A percentile compares a stretch with the other conserved stretches of the same genome.
Conservation (phyloP, 2,113 vertebrate genomes). For the Pampusana beccarii region DNA sequence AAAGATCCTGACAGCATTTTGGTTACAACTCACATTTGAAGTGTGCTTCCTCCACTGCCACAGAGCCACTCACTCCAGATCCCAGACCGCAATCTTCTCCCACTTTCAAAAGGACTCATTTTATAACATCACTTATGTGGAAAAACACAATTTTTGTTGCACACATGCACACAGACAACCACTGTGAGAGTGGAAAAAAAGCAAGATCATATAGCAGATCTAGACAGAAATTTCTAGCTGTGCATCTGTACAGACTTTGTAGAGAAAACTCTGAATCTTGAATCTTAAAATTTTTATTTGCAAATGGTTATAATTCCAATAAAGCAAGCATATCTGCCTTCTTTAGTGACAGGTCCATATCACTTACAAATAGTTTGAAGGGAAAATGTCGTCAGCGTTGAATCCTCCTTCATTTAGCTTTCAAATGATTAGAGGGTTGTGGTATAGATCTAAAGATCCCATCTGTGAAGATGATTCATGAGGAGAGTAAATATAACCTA, state of each 20-base stretch:
- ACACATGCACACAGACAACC: rapidly evolving
- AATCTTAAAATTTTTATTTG: not conserved
- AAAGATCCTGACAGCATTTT: not conserved
- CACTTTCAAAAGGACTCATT: not conserved
- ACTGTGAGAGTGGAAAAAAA: rapidly evolving
- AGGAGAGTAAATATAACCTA: not conserved
- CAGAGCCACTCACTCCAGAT: not conserved
- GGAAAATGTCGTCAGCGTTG: not conserved
- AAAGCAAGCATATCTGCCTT: not conserved
- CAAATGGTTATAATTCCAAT: not conserved
- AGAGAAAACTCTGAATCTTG: not conserved
- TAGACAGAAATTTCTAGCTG: not conserved
- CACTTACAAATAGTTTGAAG: not conserved
- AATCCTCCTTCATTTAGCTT: not conserved
- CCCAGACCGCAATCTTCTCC: not conserved
- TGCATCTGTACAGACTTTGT: not conserved
- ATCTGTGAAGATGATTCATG: not conserved
- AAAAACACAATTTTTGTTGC: not conserved
- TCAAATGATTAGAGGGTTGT: not conserved
- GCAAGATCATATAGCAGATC: not conserved
- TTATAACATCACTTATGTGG: not conserved
- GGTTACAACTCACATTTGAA: not conserved
- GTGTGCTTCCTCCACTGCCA: not conserved
- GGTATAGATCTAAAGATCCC: not conserved
- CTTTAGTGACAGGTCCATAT: not conserved